Base-by-base conservation (phyloP, 23 tunicate genomes). In the Pegea sp. region DNA sequence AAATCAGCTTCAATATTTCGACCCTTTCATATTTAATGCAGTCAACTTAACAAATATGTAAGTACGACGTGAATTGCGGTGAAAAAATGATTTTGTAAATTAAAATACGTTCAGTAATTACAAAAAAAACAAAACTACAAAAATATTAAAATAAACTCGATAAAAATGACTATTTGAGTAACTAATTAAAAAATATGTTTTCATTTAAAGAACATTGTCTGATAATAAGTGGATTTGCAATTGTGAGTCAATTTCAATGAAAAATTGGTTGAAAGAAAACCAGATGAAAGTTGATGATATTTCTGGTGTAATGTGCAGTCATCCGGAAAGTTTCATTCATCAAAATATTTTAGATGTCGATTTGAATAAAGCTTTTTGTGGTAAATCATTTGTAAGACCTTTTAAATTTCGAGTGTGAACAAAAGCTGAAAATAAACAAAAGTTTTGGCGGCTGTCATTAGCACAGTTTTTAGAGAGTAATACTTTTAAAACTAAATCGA, bases 211-310 rank as follows among this genome's bases (percentile, higher is more conserved):
- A 38, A 38, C 46, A 38, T 38, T 38, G 46, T 38, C 46, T 38
- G 46, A 38, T 38, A 38, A 38, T 38, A 38, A 38, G 16, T 38
- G 46, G 46, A 8, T 16, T 38, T 38, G 46, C 46, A 38, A 38
- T 16, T 38, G 46, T 38, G 46, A 38, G 16, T 8, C 16, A 16
- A 16, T 38, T 38, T 11, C 13, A 8, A 8, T 38, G 16, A 38
- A 38, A 38, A 11, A 38, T 11, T 38, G 46, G 46, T 8, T 38
- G 11, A 8, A 8, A 38, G 46, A 38, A 38, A 38, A 38, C 46
- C 11, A 38, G 16, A 16, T 8, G 16, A 38, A 38, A 38, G 46
- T 38, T 8, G 46, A 38, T 16, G 46, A 38, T 16, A 11, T 38
- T 38, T 16, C 11, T 8, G 13, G 16, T 11, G 46, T 38, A 16